Evolutionary conservation across 2,888 invertebrate species (phyloP), one percentile per base, ranked within the genome.

Genomic region (Drosophila demipolita): DNA sequence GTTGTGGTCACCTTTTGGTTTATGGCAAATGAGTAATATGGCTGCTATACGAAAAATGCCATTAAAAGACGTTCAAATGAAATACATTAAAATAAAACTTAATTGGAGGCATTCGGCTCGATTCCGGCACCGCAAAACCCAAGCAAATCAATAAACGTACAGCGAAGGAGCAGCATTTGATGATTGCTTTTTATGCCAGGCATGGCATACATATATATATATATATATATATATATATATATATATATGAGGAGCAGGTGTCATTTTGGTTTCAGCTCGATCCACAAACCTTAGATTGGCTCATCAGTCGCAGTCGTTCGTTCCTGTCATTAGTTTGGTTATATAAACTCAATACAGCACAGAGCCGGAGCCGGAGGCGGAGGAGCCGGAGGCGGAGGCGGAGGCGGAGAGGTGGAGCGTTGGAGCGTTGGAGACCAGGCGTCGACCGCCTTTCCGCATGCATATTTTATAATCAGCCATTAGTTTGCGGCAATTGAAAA

Each of bases 401-500:
- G n/a, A n/a, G 35, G 2, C 36, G 12, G 53, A n/a, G n/a, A 26
- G 29, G 29, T 26, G 29, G 29, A 4, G 3, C 4, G 5, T 4
- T 26, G 29, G 29, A 29, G 29, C 29, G 6, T 29, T 29, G 29
- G 36, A 15, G 35, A 53, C 20, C 38, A 12, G 36, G 54, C 54
- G 66, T 62, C 38, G 73, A 45, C 42, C 63, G 73, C 74, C 75
- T 83, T 78, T 79, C 81, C 76, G n/a, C 87, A 90, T 87, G 89
- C 78, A 87, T 87, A 87, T 90, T 90, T 90, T 84, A 87, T 90
- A 82, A 80, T 84, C 84, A 75, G 74, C 89, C 89, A 90, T 87
- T 90, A 90, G 90, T 87, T 87, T 87, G 90, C 63, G 90, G 87
- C 87, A 88, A 87, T 89, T 89, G 87, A 82, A 90, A 87, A 90